Conservation (phyloP, 2,113 vertebrate species). For the Chrysochloris asiatica region DNA sequence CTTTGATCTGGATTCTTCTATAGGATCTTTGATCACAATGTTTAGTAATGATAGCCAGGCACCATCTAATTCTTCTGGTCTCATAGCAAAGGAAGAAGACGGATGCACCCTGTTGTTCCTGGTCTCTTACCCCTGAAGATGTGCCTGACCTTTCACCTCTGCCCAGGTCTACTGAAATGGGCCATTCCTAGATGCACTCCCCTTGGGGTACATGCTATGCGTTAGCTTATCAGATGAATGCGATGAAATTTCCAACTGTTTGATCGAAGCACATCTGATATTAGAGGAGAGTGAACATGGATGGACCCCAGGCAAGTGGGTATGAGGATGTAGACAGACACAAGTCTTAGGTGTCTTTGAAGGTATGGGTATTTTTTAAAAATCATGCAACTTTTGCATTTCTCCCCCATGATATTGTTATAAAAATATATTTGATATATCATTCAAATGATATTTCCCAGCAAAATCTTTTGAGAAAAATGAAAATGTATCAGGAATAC, state of each 20-base stretch:
- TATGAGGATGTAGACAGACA: neutral
- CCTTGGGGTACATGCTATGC: neutral
- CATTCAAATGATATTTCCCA: neutral
- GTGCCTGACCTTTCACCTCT: neutral
- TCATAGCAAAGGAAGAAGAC: neutral
- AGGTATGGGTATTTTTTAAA: constrained; percentile 26
- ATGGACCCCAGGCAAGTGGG: neutral
- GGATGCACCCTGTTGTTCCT: neutral
- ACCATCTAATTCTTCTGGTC: neutral
- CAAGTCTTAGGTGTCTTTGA: constrained; percentile 11
- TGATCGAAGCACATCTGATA: neutral
- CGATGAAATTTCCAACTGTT: neutral
- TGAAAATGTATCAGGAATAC: neutral
- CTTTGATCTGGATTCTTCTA: neutral
- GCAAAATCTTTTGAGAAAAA: constrained; percentile 46
- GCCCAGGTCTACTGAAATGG: neutral
- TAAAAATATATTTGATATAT: constrained; percentile 13
- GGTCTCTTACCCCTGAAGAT: neutral
- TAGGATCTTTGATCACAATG: neutral
- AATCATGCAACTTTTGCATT: neutral
- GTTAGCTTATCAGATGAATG: neutral
- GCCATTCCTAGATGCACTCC: neutral
- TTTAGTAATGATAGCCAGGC: neutral
- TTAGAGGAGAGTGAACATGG: neutral
- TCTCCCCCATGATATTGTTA: constrained; percentile 6